phyloP scores from a whole-genome alignment of 2,888 invertebrate genomes.

The Platypus cylindrus region DNA sequence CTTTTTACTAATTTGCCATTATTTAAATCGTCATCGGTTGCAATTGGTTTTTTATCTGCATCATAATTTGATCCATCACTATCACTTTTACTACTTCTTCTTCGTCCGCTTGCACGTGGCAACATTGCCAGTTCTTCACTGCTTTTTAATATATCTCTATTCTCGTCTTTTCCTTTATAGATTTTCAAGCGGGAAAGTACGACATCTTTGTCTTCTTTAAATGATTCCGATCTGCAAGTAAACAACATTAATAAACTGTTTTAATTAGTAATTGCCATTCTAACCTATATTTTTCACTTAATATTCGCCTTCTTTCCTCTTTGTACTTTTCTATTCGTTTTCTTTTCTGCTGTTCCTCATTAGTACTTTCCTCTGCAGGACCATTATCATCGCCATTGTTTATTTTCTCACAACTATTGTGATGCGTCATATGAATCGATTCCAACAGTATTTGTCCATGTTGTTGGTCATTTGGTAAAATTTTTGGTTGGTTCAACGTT shows the following conservation, averaged over 20 bases:
- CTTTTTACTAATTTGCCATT: too few species aligned
- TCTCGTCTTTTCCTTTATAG: conserved; percentile 23
- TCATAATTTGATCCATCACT: conserved; percentile 1
- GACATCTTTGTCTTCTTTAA: conserved; percentile 48
- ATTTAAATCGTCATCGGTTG: too few species aligned
- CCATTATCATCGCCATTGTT: conserved; percentile 9
- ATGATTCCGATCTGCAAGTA: conserved; percentile 55
- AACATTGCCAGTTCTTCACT: conserved; percentile 8
- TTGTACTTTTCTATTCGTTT: conserved; percentile 84
- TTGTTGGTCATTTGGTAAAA: conserved; percentile 33
- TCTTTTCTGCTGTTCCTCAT: conserved; percentile 44
- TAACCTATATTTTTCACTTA: conserved; percentile 63
- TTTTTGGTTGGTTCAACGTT: conserved; percentile 43
- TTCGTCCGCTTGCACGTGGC: conserved; percentile 14
- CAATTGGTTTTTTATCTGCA: conserved; percentile 13
- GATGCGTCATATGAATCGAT: conserved; percentile 28
- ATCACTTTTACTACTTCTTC: conserved; percentile 16
- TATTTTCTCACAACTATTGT: conserved; percentile 28
- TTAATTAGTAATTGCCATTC: too few species aligned
- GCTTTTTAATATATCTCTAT: too few species aligned
- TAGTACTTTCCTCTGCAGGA: conserved; percentile 12
- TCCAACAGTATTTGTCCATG: conserved; percentile 24
- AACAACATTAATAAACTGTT: conserved; percentile 1
- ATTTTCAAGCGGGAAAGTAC: conserved; percentile 38
- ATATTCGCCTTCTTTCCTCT: conserved; percentile 73